A percentile compares a stretch with the other conserved stretches of the same genome.
Evolutionary conservation across 2,888 invertebrate species (phyloP).

Genomic region (Rotaria sp.): DNA sequence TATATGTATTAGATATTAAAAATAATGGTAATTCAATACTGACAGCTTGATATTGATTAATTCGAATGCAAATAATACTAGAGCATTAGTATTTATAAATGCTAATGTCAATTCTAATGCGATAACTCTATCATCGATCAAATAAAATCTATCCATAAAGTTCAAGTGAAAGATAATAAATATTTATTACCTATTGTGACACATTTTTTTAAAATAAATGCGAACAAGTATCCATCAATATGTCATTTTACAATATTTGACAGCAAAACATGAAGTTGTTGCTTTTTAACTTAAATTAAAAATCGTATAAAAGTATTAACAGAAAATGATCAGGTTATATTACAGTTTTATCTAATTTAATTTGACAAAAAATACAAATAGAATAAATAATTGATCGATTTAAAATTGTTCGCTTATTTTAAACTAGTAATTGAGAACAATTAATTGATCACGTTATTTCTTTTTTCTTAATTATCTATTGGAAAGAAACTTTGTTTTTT

Average conservation of each 20-base stretch:
- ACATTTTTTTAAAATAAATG: neutral
- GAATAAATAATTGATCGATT: neutral
- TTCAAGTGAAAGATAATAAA: neutral
- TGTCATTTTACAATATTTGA: neutral
- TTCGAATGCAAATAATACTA: too few relatives aligned
- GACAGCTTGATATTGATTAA: too few relatives aligned
- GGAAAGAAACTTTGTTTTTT: neutral
- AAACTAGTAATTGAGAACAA: neutral
- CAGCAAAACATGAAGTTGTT: neutral
- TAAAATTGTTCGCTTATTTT: neutral
- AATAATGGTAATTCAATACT: too few relatives aligned
- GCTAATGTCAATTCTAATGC: too few relatives aligned
- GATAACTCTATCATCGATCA: neutral
- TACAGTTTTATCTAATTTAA: neutral
- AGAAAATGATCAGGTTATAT: neutral
- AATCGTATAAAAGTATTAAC: neutral
- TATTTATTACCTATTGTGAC: neutral
- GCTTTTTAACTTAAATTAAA: too few relatives aligned
- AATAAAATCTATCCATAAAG: neutral
- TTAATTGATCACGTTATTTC: neutral
- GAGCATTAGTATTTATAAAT: too few relatives aligned
- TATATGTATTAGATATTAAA: too few relatives aligned
- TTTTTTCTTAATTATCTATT: too few relatives aligned
- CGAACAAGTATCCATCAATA: neutral
- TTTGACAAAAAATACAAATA: constrained; percentile 8